Base-by-base conservation (phyloP, 1,140 invertebrate species). In the Platyscapa corneri region DNA sequence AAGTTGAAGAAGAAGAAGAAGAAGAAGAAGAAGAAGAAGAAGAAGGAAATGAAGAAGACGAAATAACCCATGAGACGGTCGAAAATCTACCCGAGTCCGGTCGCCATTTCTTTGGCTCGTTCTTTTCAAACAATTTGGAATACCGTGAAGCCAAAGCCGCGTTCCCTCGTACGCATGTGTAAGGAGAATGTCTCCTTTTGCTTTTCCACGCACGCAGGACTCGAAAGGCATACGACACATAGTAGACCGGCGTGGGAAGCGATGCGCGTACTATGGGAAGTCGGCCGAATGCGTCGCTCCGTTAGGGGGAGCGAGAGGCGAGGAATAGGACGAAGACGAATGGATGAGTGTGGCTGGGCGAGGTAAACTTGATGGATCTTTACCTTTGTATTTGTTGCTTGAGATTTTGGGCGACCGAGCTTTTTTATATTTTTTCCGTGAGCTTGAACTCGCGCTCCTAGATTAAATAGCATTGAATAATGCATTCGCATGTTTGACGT, bases 191-290 rank as follows among this genome's bases (percentile, higher is more conserved):
- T 3, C 30, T 32, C n/a, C 53, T 65, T 46, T 84, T 78, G 83
- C 46, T 72, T 84, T 84, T 84, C 83, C 76, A 46, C 76, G 76
- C 83, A 84, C 83, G 75, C 83, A 70, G 70, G 12, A 34, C 77
- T 18, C 23, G 27, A 34, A 32, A 70, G 34, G 30, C 7, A 67
- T 0, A 67, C n/a, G 49, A 32, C 39, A 56, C 46, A 60, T 20
- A 83, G 39, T 12, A 64, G 27, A 67, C 79, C n/a, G 75, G 82
- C 89, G 88, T 90, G 90, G 88, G 89, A 88, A 89, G 89, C 88
- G 89, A 89, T 88, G 89, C 89, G 88, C 89, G 78, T 27, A 64
- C 83, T 82, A 77, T 87, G 85, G 82, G 85, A 87, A 87, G 87
- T 87, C 84, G 87, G 82, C 18, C 67, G 74, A 83, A 30, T 39